Base-by-base conservation (phyloP, 1,140 invertebrate species). In the Lepidurus apus region DNA sequence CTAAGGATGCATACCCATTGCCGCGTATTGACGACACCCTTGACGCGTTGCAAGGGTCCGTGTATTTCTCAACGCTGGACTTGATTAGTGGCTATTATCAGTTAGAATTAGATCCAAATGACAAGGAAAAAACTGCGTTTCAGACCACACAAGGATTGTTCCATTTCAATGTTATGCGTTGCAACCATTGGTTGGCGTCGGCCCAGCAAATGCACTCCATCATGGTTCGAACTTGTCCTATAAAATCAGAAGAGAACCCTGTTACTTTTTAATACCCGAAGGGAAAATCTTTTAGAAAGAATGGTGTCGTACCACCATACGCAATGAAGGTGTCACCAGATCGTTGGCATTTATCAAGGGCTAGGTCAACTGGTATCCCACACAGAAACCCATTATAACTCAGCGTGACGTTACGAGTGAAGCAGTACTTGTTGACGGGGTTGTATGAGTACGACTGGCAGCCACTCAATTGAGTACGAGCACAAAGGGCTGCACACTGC, bases 71-170 rank as follows among this genome's bases (percentile, higher is more conserved):
- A 5, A 80, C 81, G 1, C 74, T 86, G 17, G 83, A 86, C 21
- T 82, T 88, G 73, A 80, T 81, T 0, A 82, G 82, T 21, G 88
- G 88, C 0, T 90, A 86, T 79, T 85, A 86, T 81, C 87, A 88
- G 81, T 42, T 87, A 80, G 43, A 84, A 3, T 77, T 86, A 1
- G 81, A 83, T 74, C 80, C 81, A 43, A 81, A 80, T 5, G 83
- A 84, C 74, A 83, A 79, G 7, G 43, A 82, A 42, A 84, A 85
- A 77, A 87, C 87, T 1, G 85, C 85, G 0, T 87, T 87, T 81
- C 81, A 81, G 0, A 82, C 83, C 9, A 81, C 82, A 1, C 78
- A 82, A 10, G 81, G 81, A 7, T 80, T 81, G n/a, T 83, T 44
- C 45, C 77, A 82, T 53, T 82, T 79, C 26, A 74, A 13, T 5